A percentile compares a stretch with the other conserved stretches of the same genome.
Evolutionary conservation across 2,888 invertebrate genomes (phyloP).

Genomic region (Psylliodes chrysocephalus): DNA sequence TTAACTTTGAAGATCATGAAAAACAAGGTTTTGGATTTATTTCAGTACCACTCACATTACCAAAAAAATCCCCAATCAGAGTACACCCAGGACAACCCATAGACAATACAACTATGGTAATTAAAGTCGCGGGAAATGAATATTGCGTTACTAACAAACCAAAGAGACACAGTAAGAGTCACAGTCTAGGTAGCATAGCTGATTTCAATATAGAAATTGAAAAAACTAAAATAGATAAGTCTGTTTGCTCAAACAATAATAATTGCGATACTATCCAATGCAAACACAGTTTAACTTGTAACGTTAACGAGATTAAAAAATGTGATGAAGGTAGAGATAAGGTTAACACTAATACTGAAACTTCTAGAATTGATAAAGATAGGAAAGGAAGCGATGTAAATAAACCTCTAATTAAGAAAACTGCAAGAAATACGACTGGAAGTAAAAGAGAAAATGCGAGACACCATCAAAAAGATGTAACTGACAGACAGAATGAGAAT

Average conservation of each 20-base stretch:
- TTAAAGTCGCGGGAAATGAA: slow-evolving; percentile 64
- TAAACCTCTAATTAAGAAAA: too few relatives aligned
- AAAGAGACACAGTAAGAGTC: slow-evolving; percentile 60
- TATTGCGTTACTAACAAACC: slow-evolving; percentile 62
- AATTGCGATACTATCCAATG: slow-evolving; percentile 35
- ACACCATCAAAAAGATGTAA: slow-evolving; percentile 31
- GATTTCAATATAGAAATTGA: slow-evolving; percentile 59
- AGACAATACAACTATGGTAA: slow-evolving; percentile 63
- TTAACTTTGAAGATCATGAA: background rate
- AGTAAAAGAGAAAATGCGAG: slow-evolving; percentile 10
- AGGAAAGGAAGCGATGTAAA: too few relatives aligned
- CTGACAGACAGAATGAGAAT: slow-evolving; percentile 43
- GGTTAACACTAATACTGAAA: slow-evolving; percentile 4
- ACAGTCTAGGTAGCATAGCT: slow-evolving; percentile 61
- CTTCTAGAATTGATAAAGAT: slow-evolving; percentile 11
- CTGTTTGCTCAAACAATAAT: slow-evolving; percentile 46
- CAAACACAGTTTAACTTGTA: slow-evolving; percentile 28
- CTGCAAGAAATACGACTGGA: too few relatives aligned
- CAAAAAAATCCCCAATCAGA: slow-evolving; percentile 55
- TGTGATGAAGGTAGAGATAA: slow-evolving; percentile 32
- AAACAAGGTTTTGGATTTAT: slow-evolving; percentile 30
- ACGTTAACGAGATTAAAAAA: slow-evolving; percentile 15
- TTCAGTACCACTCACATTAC: slow-evolving; percentile 43
- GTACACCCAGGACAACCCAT: slow-evolving; percentile 54
- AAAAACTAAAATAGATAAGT: slow-evolving; percentile 55